A percentile compares a stretch with the other conserved stretches of the same genome.
Conservation (phyloP, 2,888 invertebrate genomes). For the Callosobruchus maculatus region DNA sequence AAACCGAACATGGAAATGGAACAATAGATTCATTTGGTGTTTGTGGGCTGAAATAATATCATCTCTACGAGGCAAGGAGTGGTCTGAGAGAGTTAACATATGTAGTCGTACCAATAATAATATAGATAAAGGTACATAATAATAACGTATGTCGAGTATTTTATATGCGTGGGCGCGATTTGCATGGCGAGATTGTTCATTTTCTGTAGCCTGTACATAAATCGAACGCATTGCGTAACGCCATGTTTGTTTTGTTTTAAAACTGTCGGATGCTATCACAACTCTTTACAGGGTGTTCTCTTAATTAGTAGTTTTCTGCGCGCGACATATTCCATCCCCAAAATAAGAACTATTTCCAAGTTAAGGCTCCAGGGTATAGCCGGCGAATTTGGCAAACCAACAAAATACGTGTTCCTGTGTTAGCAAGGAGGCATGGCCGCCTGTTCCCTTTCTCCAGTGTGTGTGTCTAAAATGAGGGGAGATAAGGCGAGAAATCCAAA, state of each 20-base stretch:
- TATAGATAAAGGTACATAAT: conserved; percentile 46
- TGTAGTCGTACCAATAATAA: conserved; percentile 46
- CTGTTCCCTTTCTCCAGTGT: too few relatives aligned
- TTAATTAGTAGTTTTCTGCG: too few relatives aligned
- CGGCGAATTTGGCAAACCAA: too few relatives aligned
- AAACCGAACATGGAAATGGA: conserved; percentile 23
- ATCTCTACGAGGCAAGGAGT: conserved; percentile 42
- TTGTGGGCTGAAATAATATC: conserved; percentile 44
- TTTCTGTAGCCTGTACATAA: background rate
- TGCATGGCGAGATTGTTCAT: conserved; percentile 31
- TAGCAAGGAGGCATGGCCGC: too few relatives aligned
- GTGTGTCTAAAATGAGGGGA: too few relatives aligned
- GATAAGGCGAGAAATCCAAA: too few relatives aligned
- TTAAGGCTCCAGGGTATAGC: too few relatives aligned
- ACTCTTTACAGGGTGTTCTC: too few relatives aligned
- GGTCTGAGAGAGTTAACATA: conserved; percentile 40
- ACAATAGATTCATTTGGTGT: conserved; percentile 30
- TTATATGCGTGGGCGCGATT: conserved; percentile 43
- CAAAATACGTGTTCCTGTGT: too few relatives aligned
- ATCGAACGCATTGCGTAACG: conserved; percentile 18
- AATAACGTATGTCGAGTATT: conserved; percentile 43
- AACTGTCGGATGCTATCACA: background rate
- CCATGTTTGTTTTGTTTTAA: background rate
- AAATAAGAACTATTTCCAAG: too few relatives aligned
- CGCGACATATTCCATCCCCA: too few relatives aligned